Evolutionary conservation across 2,888 invertebrate species (phyloP).

Genomic region (Julus scanicus): DNA sequence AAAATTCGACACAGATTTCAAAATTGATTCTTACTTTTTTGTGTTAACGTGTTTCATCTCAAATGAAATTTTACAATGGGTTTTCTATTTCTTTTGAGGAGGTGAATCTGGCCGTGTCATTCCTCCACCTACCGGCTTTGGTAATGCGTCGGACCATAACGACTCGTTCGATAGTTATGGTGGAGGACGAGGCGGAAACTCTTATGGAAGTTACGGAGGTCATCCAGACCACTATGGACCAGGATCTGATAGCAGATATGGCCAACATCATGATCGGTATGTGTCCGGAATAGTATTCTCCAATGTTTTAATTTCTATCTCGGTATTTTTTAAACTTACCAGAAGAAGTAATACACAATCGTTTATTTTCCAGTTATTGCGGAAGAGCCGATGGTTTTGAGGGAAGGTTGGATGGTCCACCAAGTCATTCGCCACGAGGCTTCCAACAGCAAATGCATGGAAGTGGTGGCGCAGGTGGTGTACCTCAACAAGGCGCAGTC

Average conservation of each 20-base stretch:
- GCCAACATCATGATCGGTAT: conserved; percentile 54
- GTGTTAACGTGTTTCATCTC: too few species aligned
- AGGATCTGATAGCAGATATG: conserved; percentile 59
- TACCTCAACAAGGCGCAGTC: conserved; percentile 81
- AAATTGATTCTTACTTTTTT: too few species aligned
- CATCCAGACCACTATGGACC: conserved; percentile 58
- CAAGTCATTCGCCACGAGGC: conserved; percentile 48
- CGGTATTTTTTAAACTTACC: too few species aligned
- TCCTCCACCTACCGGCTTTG: conserved; percentile 53
- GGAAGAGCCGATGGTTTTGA: conserved; percentile 60
- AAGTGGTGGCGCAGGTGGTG: conserved; percentile 58
- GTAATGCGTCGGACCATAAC: conserved; percentile 47
- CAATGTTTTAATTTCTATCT: neutral
- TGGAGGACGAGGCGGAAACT: conserved; percentile 57
- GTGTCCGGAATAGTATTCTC: neutral
- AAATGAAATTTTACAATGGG: neutral
- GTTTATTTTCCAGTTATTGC: conserved; percentile 54
- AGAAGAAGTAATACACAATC: neutral
- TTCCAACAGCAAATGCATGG: conserved; percentile 53
- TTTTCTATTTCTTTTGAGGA: conserved; percentile 49
- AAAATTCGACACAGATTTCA: neutral
- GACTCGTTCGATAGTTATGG: conserved; percentile 58
- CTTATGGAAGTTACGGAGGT: conserved; percentile 55
- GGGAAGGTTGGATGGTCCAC: conserved; percentile 58
- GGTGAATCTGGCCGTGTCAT: conserved; percentile 55